A percentile compares a stretch with the other conserved stretches of the same genome.
Evolutionary conservation across 1,140 invertebrate species (phyloP).

Genomic region (Sarcophaga peregrina): DNA sequence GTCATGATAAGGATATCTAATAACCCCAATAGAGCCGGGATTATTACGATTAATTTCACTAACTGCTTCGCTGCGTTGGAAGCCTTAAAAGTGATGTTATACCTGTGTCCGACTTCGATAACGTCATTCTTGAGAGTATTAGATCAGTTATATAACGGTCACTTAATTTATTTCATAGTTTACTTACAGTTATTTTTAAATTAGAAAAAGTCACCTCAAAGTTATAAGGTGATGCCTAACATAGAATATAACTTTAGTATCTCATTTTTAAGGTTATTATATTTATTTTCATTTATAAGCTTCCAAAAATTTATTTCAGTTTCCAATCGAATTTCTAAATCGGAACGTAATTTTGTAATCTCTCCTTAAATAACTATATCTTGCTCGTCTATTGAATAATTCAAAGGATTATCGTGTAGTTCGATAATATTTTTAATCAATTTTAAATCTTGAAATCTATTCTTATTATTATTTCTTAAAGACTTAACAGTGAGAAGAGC

Average conservation of each 20-base stretch:
- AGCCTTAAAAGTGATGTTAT: too few relatives aligned
- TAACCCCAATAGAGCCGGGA: too few relatives aligned
- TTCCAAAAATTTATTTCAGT: neutral
- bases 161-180: neutral
- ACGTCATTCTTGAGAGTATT: too few relatives aligned
- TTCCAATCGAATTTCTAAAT: neutral
- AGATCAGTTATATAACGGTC: neutral
- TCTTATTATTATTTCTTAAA: neutral
- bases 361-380: neutral
- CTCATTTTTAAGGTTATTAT: too few relatives aligned
- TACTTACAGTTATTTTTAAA: neutral
- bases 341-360: neutral
- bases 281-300: neutral
- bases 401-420: neutral
- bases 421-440: neutral
- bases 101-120: too few relatives aligned
- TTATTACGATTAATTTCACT: too few relatives aligned
- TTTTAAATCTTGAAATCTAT: slow-evolving; percentile 4
- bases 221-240: slow-evolving; percentile 1
- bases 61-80: too few relatives aligned
- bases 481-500: neutral
- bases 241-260: neutral
- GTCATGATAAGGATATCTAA: too few relatives aligned
- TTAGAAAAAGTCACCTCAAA: neutral
- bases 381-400: neutral